phyloP scores from a whole-genome alignment of 2,113 vertebrate genomes.

The Acrocephalus kingi region DNA sequence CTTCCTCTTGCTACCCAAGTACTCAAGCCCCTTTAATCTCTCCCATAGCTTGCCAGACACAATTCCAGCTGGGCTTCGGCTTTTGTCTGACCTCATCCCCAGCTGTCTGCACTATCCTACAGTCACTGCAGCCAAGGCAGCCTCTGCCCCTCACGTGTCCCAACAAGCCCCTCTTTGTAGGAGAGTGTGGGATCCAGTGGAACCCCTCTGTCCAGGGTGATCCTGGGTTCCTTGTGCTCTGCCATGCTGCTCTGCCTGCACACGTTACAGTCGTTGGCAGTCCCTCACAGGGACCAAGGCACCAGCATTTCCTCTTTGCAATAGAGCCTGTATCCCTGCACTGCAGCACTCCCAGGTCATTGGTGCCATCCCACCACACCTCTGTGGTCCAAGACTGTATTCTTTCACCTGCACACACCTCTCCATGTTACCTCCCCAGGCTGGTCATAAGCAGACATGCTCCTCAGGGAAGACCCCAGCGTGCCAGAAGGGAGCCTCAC shows the following conservation, averaged over 20 bases:
- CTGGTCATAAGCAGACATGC: background rate
- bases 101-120: background rate
- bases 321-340: fast-evolving
- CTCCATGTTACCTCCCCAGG: fast-evolving
- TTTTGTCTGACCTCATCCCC: background rate
- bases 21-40: background rate
- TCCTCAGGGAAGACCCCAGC: background rate
- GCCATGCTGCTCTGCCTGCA: background rate
- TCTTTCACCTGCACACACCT: background rate
- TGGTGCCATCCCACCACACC: background rate
- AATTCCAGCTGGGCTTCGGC: background rate
- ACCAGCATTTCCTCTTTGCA: background rate
- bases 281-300: background rate
- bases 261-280: fast-evolving
- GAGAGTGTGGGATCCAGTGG: background rate
- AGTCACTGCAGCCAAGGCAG: background rate
- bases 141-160: background rate
- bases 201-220: too few relatives aligned
- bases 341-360: background rate
- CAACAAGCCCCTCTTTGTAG: background rate
- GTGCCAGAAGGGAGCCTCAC: background rate
- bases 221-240: background rate
- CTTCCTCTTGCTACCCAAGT: background rate
- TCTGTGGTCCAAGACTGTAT: background rate
- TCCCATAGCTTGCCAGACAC: fast-evolving